Evolutionary conservation across 2,888 invertebrate genomes (phyloP).

Genomic region (Mesorhabditis sp.): DNA sequence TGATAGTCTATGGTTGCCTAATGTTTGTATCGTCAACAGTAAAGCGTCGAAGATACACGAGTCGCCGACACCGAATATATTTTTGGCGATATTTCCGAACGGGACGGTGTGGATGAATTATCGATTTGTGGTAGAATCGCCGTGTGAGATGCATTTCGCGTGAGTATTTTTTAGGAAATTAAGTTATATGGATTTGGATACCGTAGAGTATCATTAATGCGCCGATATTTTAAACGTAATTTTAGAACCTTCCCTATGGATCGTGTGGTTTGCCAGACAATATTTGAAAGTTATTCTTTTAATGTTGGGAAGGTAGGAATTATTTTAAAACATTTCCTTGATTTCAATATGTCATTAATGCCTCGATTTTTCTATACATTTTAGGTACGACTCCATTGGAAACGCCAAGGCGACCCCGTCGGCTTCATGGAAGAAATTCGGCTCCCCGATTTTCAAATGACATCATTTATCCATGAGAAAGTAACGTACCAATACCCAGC

Average conservation of each 20-base stretch:
- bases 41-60: conserved; percentile 49
- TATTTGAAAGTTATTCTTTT: conserved; percentile 57
- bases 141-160: conserved; percentile 56
- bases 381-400: conserved; percentile 53
- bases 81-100: conserved; percentile 56
- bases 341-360: not conserved
- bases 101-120: conserved; percentile 56
- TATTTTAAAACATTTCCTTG: not conserved
- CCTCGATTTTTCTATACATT: not conserved
- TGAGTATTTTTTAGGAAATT: conserved; percentile 9
- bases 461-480: conserved; percentile 44
- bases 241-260: conserved; percentile 50
- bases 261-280: conserved; percentile 51
- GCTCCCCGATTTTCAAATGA: conserved; percentile 48
- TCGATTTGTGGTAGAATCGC: conserved; percentile 52
- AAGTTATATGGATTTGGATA: conserved; percentile 8
- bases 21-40: conserved; percentile 51
- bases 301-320: conserved; percentile 51
- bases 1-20: conserved; percentile 55
- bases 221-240: not conserved
- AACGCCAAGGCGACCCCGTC: conserved; percentile 46
- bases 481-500: conserved; percentile 56
- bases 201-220: conserved; percentile 7
- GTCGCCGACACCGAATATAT: conserved; percentile 57
- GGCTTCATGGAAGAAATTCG: conserved; percentile 52